Percentiles rank a stretch among this genome's conserved stretches.
Evolutionary conservation across 1,140 invertebrate genomes (phyloP).

Genomic region (Drosophila asahinai): DNA sequence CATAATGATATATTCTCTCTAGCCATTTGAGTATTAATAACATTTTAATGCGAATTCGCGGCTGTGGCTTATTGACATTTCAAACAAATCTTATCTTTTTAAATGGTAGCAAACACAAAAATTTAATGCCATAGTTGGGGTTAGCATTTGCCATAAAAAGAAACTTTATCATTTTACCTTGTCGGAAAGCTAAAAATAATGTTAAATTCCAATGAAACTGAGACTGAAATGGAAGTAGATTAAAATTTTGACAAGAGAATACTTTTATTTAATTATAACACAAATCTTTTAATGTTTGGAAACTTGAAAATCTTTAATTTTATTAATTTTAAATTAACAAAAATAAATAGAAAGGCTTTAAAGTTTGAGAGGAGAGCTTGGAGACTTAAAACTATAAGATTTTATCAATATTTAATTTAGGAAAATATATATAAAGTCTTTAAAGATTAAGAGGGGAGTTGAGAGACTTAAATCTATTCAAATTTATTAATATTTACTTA

Average conservation of each 20-base stretch:
- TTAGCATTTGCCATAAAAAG: conserved; percentile 2
- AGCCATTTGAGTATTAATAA: not conserved
- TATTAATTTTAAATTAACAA: not conserved
- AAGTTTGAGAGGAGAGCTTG: too few species aligned
- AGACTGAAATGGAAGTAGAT: not conserved
- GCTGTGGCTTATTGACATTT: conserved; percentile 8
- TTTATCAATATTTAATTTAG: too few species aligned
- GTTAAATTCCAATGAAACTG: not conserved
- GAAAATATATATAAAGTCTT: too few species aligned
- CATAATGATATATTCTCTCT: not conserved
- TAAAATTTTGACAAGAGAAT: too few species aligned
- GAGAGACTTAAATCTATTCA: too few species aligned
- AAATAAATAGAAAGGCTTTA: too few species aligned
- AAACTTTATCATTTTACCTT: not conserved
- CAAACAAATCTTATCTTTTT: conserved; percentile 8
- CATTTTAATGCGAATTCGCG: not conserved
- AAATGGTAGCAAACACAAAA: conserved; percentile 4
- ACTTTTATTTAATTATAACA: too few species aligned
- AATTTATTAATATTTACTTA: too few species aligned
- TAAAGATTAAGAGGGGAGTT: too few species aligned
- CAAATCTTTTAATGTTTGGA: too few species aligned
- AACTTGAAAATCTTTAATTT: not conserved
- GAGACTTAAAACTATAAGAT: too few species aligned
- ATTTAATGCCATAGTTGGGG: not conserved
- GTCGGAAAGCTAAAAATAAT: not conserved